These are phyloP conservation scores for Catocala sponsa DNA, from an alignment of 2,888 invertebrate species.

Conservation along the genomic window DNA sequence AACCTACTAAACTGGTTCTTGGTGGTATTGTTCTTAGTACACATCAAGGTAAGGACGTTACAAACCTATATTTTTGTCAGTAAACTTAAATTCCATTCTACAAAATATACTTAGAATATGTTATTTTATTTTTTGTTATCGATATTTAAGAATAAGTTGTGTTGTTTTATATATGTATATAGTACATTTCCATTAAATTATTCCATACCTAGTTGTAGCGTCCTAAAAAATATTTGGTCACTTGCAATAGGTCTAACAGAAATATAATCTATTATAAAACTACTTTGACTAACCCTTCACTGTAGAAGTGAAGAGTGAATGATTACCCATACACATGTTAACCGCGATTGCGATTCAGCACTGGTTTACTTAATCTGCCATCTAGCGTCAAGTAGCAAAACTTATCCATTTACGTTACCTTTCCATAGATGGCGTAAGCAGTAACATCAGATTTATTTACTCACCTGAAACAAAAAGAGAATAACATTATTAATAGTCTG, in stretches of 20 bases:
- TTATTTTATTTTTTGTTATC: too few relatives aligned
- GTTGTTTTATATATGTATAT: too few relatives aligned
- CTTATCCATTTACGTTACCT: constrained; percentile 37
- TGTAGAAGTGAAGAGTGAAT: not conserved
- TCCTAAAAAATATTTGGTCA: too few relatives aligned
- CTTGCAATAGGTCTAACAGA: not conserved
- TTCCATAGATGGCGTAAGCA: constrained; percentile 61
- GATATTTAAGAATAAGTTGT: too few relatives aligned
- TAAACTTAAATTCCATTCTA: too few relatives aligned
- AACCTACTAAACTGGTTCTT: constrained; percentile 84
- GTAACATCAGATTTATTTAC: constrained; percentile 57
- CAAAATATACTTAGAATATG: too few relatives aligned
- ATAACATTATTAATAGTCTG: constrained; percentile 23
- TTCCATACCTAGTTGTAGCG: too few relatives aligned
- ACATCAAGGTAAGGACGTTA: constrained; percentile 52
- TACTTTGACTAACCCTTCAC: not conserved
- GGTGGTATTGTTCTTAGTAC: constrained; percentile 70
- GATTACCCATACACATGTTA: not conserved
- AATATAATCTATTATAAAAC: not conserved
- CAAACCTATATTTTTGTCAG: constrained; percentile 29
- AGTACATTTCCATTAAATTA: too few relatives aligned
- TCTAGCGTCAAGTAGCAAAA: constrained; percentile 69
- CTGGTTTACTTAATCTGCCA: constrained; percentile 47
- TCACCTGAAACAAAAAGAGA: constrained; percentile 87
- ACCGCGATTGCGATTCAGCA: not conserved